Conservation (phyloP, 2,113 vertebrate genomes). For the Cephalophus harveyi region DNA sequence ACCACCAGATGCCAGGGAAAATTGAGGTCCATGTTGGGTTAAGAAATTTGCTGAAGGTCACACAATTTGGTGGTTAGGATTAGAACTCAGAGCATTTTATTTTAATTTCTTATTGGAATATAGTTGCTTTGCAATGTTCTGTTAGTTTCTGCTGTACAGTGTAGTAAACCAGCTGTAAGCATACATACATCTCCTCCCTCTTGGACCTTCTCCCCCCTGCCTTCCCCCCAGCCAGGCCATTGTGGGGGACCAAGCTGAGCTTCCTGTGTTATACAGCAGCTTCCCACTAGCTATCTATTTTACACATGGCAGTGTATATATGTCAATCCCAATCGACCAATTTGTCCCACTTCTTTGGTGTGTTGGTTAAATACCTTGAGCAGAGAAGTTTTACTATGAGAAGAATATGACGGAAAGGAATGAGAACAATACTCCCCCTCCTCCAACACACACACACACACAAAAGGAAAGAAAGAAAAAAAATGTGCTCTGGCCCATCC, state of each 20-base stretch:
- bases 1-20: background rate
- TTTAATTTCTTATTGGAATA: background rate
- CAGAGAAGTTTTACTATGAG: background rate
- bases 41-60: background rate
- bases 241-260: background rate
- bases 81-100: background rate
- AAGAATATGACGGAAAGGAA: background rate
- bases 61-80: background rate
- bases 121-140: background rate
- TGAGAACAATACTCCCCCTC: background rate
- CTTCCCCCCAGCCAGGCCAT: background rate
- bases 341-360: background rate
- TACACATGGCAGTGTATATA: background rate
- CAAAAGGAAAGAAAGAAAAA: background rate
- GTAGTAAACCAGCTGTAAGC: background rate
- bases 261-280: background rate
- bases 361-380: background rate
- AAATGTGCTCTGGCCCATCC: background rate
- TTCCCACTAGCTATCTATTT: background rate
- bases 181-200: background rate
- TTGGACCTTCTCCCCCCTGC: background rate
- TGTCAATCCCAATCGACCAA: background rate
- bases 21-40: background rate
- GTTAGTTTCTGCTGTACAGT: background rate
- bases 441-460: background rate